These are phyloP conservation scores for Megalops cyprinoides DNA, from an alignment of 2,797 vertebrate genomes.

Conservation along the genomic window DNA sequence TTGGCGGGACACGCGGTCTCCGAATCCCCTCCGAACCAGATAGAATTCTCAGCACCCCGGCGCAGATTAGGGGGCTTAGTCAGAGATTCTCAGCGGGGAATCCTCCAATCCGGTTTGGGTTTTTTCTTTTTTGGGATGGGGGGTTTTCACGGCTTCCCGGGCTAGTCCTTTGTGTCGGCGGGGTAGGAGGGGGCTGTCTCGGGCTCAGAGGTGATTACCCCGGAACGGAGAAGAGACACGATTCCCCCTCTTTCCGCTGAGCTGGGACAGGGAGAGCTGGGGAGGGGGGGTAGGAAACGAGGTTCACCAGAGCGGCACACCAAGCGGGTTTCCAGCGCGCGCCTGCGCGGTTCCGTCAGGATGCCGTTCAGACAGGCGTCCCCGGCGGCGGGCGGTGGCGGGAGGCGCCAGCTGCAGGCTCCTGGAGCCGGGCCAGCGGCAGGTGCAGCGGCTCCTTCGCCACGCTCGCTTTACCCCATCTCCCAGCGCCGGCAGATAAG, in stretches of 20 bases:
- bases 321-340: not conserved
- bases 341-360: not conserved
- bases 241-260: not conserved
- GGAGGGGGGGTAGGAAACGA: not conserved
- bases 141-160: no score
- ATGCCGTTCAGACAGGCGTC: not conserved
- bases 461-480: constrained; percentile 46
- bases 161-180: no score
- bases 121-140: not conserved
- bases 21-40: constrained; percentile 50
- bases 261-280: not conserved
- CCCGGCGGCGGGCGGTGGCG: not conserved
- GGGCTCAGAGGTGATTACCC: not conserved
- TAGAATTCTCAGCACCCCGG: constrained; percentile 52
- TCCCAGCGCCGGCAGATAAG: constrained; percentile 45
- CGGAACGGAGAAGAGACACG: not conserved
- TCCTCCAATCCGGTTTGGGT: constrained; percentile 28
- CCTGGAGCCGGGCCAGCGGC: constrained; percentile 59
- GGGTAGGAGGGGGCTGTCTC: not conserved
- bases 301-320: not conserved
- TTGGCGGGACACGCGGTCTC: constrained; percentile 49
- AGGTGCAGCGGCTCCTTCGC: constrained; percentile 57
- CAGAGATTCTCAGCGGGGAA: constrained; percentile 43
- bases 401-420: constrained; percentile 59
- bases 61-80: constrained; percentile 57